Evolutionary conservation across 2,888 invertebrate species (phyloP), one percentile per base, ranked within the genome.

Genomic region (Ormia ochracea): DNA sequence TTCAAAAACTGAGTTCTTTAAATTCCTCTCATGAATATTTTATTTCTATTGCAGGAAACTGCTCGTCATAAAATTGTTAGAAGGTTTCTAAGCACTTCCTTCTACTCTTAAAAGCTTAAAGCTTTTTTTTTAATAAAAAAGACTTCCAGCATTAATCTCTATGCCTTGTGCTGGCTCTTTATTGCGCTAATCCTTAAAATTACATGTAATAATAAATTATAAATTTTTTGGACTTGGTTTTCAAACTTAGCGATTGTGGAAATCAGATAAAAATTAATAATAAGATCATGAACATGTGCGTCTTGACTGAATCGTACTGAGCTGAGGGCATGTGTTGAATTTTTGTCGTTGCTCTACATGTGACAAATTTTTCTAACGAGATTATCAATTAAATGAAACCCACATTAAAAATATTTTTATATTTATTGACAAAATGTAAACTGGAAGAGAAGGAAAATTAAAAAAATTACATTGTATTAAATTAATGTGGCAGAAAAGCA

Each of bases 361-460:
- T 79, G 79, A 79, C 79, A 79, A 75, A 75, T 79, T 79, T 79
- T 75, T 65, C 66, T 79, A 75, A 75, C 79, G 66, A 79, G 79
- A 79, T 79, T 79, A 79, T 79, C 75, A 79, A 79, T 79, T 79
- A 75, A 70, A 66, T 61, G 33, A 79, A 75, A 41, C 79, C 79
- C 75, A 79, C 79, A 75, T 54, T 54, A n/a, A 70, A 61, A 38
- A 21, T 70, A 65, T 41, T 58, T 38, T 33, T 56, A 50, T 58
- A 58, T 72, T 23, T 50, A 54, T 77, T 54, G 45, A 65, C 38
- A 41, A 41, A 43, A 68, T 31, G 33, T 10, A 33, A 33, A 45
- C 21, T 14, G 3, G 12, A 2, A 17, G 23, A 50, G 21, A 70
- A 48, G 23, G 12, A n/a, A 23, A 33, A 17, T 31, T 41, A 23